phyloP scores from a whole-genome alignment of 2,888 invertebrate genomes.

The Epiblema foenella region DNA sequence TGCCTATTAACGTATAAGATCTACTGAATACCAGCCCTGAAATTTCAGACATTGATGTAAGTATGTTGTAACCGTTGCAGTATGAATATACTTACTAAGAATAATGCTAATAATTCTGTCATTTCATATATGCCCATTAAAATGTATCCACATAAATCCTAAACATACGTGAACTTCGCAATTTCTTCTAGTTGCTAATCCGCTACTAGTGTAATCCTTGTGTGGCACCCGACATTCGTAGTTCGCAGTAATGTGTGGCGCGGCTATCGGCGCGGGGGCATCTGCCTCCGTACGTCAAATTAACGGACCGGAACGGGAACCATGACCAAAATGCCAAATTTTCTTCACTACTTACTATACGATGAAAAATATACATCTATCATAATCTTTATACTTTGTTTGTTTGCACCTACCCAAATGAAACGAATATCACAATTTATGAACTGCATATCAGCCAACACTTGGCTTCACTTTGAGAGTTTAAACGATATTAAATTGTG shows the following conservation, averaged over 20 bases:
- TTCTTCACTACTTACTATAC: conserved; percentile 57
- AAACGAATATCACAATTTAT: conserved; percentile 50
- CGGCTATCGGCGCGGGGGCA: conserved; percentile 62
- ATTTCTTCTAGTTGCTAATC: not conserved
- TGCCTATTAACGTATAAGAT: not conserved
- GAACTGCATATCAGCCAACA: conserved; percentile 20
- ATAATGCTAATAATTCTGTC: too few species aligned
- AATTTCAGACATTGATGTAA: not conserved
- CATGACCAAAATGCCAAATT: conserved; percentile 62
- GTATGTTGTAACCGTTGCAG: too few species aligned
- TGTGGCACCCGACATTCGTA: conserved; percentile 47
- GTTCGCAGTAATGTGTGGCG: conserved; percentile 54
- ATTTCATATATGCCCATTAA: too few species aligned
- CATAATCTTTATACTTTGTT: conserved; percentile 55
- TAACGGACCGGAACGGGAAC: conserved; percentile 73
- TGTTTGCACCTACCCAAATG: conserved; percentile 57
- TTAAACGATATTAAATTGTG: not conserved
- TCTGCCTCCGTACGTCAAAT: conserved; percentile 71
- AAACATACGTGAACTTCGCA: not conserved
- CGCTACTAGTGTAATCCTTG: conserved; percentile 46
- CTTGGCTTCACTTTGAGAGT: not conserved
- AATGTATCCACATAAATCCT: too few species aligned
- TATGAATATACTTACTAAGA: too few species aligned
- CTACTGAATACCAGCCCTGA: not conserved
- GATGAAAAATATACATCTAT: conserved; percentile 47